phyloP scores from a whole-genome alignment of 2,113 vertebrate species.

The Fregetta grallaria region DNA sequence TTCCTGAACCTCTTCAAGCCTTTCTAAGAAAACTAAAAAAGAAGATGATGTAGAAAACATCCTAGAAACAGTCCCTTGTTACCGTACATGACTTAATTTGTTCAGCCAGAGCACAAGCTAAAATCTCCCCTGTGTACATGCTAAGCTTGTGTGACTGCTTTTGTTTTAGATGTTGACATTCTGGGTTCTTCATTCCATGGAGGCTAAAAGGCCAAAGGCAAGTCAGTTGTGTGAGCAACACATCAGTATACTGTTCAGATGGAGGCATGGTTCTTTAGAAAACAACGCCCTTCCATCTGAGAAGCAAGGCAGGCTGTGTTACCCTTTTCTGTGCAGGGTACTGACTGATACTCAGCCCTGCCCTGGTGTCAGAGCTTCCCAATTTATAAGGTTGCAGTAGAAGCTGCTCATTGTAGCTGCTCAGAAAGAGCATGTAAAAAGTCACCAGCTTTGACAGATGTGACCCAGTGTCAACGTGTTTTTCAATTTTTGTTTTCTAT shows the following conservation, averaged over 20 bases:
- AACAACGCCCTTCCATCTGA: neutral
- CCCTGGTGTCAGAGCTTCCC: neutral
- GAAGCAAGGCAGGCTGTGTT: neutral
- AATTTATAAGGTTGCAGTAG: neutral
- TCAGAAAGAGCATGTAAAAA: neutral
- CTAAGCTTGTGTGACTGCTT: neutral
- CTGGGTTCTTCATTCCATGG: neutral
- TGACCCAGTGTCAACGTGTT: neutral
- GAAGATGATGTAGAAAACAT: neutral
- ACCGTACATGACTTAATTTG: neutral
- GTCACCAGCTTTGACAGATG: neutral
- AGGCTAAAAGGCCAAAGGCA: neutral
- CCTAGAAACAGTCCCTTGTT: neutral
- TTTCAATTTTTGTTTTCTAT: neutral
- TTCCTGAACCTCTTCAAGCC: neutral
- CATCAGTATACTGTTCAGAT: neutral
- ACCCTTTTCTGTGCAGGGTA: neutral
- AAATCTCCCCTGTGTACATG: neutral
- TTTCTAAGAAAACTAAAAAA: neutral
- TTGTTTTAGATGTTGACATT: neutral
- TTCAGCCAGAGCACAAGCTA: neutral
- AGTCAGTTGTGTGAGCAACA: neutral
- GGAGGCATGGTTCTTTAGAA: neutral
- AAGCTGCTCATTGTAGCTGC: neutral
- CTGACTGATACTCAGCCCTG: neutral